Evolutionary conservation across 1,140 invertebrate genomes (phyloP).

Genomic region (Lordiphosa stackelbergi): DNA sequence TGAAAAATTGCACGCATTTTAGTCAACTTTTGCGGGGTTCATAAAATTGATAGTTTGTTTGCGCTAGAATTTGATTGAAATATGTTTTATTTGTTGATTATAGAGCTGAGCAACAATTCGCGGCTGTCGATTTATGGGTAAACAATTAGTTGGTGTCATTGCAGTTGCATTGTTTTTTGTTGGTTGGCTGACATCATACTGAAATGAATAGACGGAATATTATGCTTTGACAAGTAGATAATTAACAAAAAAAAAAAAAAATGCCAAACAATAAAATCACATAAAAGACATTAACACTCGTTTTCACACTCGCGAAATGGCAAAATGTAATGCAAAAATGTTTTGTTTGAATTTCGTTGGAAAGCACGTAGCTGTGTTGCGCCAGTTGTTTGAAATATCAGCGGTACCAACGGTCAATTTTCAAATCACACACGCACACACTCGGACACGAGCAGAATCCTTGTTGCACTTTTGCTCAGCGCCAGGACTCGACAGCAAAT

Average conservation of each 20-base stretch:
- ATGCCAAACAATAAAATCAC: constrained; percentile 47
- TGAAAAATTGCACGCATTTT: constrained; percentile 56
- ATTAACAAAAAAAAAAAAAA: constrained; percentile 7
- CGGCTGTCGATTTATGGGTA: constrained; percentile 38
- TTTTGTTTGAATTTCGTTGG: constrained; percentile 1
- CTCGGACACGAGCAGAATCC: constrained; percentile 11
- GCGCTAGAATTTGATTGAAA: constrained; percentile 50
- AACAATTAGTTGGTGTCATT: constrained; percentile 57
- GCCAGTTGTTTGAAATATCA: constrained; percentile 18
- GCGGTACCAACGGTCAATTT: background rate
- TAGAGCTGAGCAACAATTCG: constrained; percentile 18
- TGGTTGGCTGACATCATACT: constrained; percentile 40
- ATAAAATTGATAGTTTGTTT: constrained; percentile 48
- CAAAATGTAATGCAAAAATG: constrained; percentile 35
- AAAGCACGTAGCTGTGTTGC: constrained; percentile 28
- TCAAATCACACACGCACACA: constrained; percentile 5
- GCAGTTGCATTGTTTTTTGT: constrained; percentile 11
- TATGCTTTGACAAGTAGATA: constrained; percentile 2
- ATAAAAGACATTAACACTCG: constrained; percentile 61
- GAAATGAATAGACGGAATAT: constrained; percentile 1
- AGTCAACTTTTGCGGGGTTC: constrained; percentile 18
- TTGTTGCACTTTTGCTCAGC: constrained; percentile 27
- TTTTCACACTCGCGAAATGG: constrained; percentile 20
- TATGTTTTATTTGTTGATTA: constrained; percentile 48
- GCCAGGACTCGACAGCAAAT: constrained; percentile 45